These are phyloP conservation scores for Apteryx mantelli DNA, from an alignment of 2,113 vertebrate genomes.

Conservation along the genomic window DNA sequence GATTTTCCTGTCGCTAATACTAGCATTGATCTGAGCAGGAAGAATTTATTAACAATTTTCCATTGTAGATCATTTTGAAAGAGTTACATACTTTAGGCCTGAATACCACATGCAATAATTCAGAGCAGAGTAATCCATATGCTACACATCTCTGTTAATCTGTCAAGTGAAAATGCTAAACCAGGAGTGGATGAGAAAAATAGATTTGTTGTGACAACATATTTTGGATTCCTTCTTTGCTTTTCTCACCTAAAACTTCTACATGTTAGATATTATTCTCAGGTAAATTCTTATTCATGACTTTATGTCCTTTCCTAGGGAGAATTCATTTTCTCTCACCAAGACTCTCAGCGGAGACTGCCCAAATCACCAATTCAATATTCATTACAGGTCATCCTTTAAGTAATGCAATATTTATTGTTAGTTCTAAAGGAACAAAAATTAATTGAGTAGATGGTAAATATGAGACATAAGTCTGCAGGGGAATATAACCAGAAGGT, in stretches of 20 bases:
- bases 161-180: constrained; percentile 61
- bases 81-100: constrained; percentile 10
- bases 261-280: background rate
- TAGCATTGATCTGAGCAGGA: background rate
- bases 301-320: background rate
- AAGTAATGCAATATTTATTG: background rate
- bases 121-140: constrained; percentile 45
- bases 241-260: constrained; percentile 11
- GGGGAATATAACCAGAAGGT: background rate
- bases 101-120: constrained; percentile 30
- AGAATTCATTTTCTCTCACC: background rate
- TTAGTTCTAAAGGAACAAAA: background rate
- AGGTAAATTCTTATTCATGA: background rate
- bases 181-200: constrained; percentile 40
- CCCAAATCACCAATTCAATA: background rate
- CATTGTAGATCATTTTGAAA: constrained; percentile 26
- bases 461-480: background rate
- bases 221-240: constrained; percentile 34
- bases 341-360: background rate
- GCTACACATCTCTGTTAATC: constrained; percentile 60
- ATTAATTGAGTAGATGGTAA: background rate
- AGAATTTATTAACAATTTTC: constrained; percentile 41
- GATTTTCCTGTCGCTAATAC: background rate
- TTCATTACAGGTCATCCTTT: background rate
- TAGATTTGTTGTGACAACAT: constrained; percentile 48